Conservation (phyloP, 2,797 vertebrate species). For the Anisognathus igniventris region DNA sequence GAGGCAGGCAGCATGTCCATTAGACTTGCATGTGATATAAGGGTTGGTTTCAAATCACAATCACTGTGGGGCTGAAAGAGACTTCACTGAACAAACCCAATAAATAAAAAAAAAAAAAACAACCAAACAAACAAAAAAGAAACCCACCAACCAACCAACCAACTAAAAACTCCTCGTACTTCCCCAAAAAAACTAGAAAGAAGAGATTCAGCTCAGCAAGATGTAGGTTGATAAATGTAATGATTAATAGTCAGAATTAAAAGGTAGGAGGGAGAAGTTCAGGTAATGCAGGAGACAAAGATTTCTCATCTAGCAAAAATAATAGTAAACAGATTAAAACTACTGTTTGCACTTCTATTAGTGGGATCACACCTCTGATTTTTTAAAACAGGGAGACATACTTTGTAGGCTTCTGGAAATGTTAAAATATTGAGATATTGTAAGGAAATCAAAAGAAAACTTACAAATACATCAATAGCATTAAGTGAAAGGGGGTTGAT, state of each 20-base stretch:
- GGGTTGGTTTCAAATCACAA: neutral
- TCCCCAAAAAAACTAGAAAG: too few relatives aligned
- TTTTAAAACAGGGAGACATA: neutral
- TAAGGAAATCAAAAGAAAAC: neutral
- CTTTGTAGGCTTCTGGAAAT: neutral
- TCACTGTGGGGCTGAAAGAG: neutral
- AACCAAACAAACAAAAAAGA: neutral
- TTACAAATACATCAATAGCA: neutral
- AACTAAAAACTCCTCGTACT: neutral
- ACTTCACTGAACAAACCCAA: neutral
- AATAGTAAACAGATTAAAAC: neutral
- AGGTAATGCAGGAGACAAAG: neutral
- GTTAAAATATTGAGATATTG: neutral
- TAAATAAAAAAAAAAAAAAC: neutral
- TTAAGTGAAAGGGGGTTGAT: neutral
- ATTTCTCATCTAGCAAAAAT: neutral
- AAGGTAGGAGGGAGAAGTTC: neutral
- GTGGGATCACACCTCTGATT: neutral
- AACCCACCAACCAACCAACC: neutral
- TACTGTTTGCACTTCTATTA: neutral
- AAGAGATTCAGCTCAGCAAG: neutral
- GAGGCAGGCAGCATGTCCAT: neutral
- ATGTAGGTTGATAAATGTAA: neutral
- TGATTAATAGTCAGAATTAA: neutral
- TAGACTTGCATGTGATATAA: neutral